Conservation (phyloP, 1,140 invertebrate genomes). For the Drosophila pandora region DNA sequence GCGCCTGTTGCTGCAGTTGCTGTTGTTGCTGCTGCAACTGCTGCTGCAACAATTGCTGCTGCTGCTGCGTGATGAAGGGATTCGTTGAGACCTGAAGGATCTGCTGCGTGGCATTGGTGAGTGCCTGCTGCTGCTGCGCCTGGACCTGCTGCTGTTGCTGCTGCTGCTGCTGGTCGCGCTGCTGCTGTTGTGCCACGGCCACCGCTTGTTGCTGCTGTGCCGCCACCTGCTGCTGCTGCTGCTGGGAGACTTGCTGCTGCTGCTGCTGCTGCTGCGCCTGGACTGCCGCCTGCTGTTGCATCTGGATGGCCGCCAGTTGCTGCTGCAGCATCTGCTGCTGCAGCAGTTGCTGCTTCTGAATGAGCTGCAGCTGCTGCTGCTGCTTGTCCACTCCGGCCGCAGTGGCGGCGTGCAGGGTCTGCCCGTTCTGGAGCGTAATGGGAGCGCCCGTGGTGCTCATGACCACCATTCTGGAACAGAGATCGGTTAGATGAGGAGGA, state of each 20-base stretch:
- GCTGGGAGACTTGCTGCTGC: constrained; percentile 66
- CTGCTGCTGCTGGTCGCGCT: constrained; percentile 78
- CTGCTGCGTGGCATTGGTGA: constrained; percentile 72
- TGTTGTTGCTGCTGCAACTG: constrained; percentile 82
- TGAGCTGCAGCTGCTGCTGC: constrained; percentile 51
- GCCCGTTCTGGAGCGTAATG: constrained; percentile 78
- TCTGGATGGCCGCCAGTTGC: constrained; percentile 67
- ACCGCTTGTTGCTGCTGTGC: constrained; percentile 70
- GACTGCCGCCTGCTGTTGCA: constrained; percentile 73
- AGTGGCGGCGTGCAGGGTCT: constrained; percentile 68
- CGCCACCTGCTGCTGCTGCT: constrained; percentile 59
- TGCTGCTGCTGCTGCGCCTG: constrained; percentile 57
- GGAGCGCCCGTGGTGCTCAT: constrained; percentile 80
- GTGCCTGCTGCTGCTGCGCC: constrained; percentile 69
- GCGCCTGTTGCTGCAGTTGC: constrained; percentile 65
- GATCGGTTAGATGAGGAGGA: not conserved
- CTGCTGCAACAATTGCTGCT: constrained; percentile 67
- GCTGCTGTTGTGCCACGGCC: constrained; percentile 82
- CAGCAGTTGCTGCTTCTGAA: constrained; percentile 72
- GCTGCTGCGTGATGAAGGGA: constrained; percentile 64
- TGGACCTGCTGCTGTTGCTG: constrained; percentile 82
- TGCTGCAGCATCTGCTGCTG: constrained; percentile 79
- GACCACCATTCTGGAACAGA: constrained; percentile 75
- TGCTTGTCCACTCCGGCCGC: constrained; percentile 63
- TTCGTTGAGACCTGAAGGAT: constrained; percentile 84